Percentiles rank a stretch among this genome's conserved stretches.
These are phyloP conservation scores for Ditylenchus dipsaci DNA, from an alignment of 1,140 invertebrate species.

Conservation along the genomic window DNA sequence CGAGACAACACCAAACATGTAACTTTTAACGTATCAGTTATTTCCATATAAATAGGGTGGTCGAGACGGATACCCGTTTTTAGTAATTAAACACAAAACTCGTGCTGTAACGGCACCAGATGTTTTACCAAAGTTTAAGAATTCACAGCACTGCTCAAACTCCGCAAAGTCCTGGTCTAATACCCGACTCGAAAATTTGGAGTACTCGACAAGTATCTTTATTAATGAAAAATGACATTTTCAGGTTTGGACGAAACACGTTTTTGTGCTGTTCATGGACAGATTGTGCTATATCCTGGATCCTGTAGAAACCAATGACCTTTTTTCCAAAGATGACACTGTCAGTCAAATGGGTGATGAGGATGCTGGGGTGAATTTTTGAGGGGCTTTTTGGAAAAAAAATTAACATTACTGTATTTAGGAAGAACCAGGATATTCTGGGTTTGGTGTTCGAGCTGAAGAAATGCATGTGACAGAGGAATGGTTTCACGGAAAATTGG, in stretches of 20 bases:
- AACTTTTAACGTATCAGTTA: no score
- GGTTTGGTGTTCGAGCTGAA: slow-evolving; percentile 51
- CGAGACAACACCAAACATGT: slow-evolving; percentile 21
- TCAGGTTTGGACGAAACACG: slow-evolving; percentile 25
- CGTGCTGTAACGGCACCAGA: no score
- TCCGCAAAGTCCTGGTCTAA: no score
- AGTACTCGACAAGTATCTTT: background rate
- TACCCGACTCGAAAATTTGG: no score
- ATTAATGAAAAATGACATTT: background rate
- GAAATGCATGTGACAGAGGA: slow-evolving; percentile 57
- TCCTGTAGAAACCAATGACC: slow-evolving; percentile 28
- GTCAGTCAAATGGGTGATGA: slow-evolving; percentile 45
- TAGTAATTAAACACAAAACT: no score
- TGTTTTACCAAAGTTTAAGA: no score
- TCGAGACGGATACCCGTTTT: no score
- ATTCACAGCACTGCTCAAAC: no score
- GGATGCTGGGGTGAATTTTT: slow-evolving; percentile 14
- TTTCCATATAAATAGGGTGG: no score
- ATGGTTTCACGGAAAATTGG: slow-evolving; percentile 57
- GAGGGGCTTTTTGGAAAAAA: no score
- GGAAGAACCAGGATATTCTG: slow-evolving; percentile 33
- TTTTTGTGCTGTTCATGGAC: slow-evolving; percentile 54
- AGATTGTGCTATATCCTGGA: slow-evolving; percentile 46
- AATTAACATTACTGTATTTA: slow-evolving; percentile 5
- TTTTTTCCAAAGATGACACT: slow-evolving; percentile 27